phyloP scores from a whole-genome alignment of 2,888 invertebrate genomes.

The Lysandra coridon region DNA sequence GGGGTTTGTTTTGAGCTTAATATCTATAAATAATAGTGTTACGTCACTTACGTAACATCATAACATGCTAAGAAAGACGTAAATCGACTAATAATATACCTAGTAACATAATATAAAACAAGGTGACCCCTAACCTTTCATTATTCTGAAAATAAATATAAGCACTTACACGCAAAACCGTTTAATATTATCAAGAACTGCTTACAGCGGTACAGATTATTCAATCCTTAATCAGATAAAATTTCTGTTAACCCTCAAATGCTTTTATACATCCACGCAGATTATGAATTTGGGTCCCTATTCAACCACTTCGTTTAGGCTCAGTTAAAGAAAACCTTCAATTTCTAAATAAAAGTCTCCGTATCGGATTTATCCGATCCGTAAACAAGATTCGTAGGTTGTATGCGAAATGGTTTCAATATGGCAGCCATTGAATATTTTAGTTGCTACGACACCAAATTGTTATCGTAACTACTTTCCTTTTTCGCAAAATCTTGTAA shows the following conservation, averaged over 20 bases:
- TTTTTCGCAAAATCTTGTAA: not conserved
- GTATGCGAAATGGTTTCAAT: constrained; percentile 37
- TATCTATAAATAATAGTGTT: too few species aligned
- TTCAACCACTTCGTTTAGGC: not conserved
- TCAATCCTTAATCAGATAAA: not conserved
- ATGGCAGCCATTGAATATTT: constrained; percentile 39
- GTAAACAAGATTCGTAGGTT: constrained; percentile 33
- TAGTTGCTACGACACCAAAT: constrained; percentile 32
- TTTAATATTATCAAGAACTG: not conserved
- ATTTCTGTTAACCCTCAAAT: constrained; percentile 1
- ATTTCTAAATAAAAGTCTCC: constrained; percentile 31
- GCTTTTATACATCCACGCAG: not conserved
- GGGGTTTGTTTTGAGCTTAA: too few species aligned
- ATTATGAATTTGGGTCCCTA: constrained; percentile 8
- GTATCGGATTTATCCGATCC: constrained; percentile 33
- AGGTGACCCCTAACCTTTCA: not conserved
- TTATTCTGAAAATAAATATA: not conserved
- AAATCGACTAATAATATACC: too few species aligned
- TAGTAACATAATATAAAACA: not conserved
- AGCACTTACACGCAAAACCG: not conserved
- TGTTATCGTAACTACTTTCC: not conserved
- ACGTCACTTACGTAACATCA: too few species aligned
- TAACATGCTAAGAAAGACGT: too few species aligned
- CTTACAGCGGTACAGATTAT: not conserved
- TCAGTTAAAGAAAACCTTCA: constrained; percentile 18